These are phyloP conservation scores for Mirza zaza DNA, from an alignment of 2,113 vertebrate species.

Conservation along the genomic window DNA sequence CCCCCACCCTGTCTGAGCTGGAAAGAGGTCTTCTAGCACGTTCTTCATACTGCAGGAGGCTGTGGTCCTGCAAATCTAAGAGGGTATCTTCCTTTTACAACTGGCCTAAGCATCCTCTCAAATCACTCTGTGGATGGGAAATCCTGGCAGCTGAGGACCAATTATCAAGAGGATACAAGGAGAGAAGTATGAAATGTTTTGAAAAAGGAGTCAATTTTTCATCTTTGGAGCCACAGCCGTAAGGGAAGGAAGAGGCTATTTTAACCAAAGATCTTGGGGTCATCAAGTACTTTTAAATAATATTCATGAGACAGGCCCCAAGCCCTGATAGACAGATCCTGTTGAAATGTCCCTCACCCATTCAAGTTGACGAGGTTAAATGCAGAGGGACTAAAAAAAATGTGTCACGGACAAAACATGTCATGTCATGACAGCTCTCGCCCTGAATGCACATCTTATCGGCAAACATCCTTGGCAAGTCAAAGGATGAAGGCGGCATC, in stretches of 20 bases:
- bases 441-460: background rate
- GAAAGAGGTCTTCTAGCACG: background rate
- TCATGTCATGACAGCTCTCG: background rate
- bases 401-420: background rate
- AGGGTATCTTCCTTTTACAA: background rate
- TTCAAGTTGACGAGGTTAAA: background rate
- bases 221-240: background rate
- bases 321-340: background rate
- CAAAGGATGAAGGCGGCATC: background rate
- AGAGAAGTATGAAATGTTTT: background rate
- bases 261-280: background rate
- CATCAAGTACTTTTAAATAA: constrained; percentile 31
- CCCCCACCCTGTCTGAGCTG: rapidly evolving
- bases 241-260: background rate
- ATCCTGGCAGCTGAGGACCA: background rate
- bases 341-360: background rate
- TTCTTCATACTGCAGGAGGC: rapidly evolving
- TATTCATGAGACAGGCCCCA: background rate
- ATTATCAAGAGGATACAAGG: background rate
- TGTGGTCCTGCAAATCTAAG: background rate
- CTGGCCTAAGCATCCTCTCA: background rate
- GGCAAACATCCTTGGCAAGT: background rate
- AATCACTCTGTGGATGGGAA: background rate
- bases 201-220: background rate
- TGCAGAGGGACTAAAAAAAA: background rate